A percentile compares a stretch with the other conserved stretches of the same genome.
Conservation (phyloP, 2,113 vertebrate genomes). For the Hippocampus comes region DNA sequence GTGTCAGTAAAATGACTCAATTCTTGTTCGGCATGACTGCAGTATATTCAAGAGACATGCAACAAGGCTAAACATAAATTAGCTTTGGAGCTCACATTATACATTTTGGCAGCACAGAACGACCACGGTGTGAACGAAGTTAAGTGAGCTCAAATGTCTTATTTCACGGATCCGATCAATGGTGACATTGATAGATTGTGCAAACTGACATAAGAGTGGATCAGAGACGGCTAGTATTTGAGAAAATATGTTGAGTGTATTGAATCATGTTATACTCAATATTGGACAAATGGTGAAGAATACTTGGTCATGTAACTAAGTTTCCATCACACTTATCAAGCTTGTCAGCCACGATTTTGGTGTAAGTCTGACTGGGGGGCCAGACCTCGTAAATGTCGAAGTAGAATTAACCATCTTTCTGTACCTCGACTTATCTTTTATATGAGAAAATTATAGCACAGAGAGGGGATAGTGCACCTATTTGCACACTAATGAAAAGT, state of each 20-base stretch:
- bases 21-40: too few relatives aligned
- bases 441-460: slow-evolving; percentile 10
- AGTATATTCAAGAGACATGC: too few relatives aligned
- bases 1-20: too few relatives aligned
- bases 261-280: not conserved
- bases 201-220: too few relatives aligned
- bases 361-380: not conserved
- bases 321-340: not conserved
- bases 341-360: not conserved
- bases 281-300: not conserved
- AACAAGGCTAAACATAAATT: too few relatives aligned
- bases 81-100: too few relatives aligned
- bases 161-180: too few relatives aligned
- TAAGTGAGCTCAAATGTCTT: too few relatives aligned
- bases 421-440: not conserved
- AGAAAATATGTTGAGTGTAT: not conserved
- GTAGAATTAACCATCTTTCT: not conserved
- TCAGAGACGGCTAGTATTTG: too few relatives aligned
- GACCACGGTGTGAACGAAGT: too few relatives aligned
- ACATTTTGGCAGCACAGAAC: too few relatives aligned
- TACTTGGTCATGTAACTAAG: not conserved
- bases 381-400: not conserved
- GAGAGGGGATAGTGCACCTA: not conserved
- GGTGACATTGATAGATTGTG: too few relatives aligned
- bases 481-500: slow-evolving; percentile 24